Evolutionary conservation across 1,140 invertebrate genomes (phyloP).

Genomic region (Drosophila malerkotliana): DNA sequence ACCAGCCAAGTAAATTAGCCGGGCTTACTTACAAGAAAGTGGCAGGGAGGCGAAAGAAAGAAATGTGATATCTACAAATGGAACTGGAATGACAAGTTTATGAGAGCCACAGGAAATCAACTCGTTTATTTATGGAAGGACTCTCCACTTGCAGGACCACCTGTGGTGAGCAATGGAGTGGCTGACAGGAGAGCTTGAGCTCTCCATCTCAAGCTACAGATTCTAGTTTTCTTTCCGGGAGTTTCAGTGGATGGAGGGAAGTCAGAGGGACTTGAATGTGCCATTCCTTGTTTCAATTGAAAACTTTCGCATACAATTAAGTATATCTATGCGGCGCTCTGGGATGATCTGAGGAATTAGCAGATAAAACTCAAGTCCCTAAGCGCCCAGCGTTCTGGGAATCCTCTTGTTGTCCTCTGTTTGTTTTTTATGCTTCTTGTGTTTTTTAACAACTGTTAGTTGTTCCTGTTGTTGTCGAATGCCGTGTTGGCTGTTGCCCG

Average conservation of each 20-base stretch:
- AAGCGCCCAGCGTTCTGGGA: constrained; percentile 33
- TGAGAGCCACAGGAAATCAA: constrained; percentile 44
- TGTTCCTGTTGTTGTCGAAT: constrained; percentile 32
- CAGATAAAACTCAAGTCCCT: constrained; percentile 27
- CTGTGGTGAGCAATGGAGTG: constrained; percentile 13
- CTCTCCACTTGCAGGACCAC: constrained; percentile 9
- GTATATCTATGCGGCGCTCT: constrained; percentile 9
- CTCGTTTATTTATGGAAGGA: constrained; percentile 36
- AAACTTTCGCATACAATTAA: constrained; percentile 26
- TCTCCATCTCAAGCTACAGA: too few species aligned
- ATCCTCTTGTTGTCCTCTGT: not conserved
- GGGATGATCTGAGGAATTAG: constrained; percentile 44
- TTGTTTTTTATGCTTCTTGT: not conserved
- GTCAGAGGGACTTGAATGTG: not conserved
- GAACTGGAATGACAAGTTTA: constrained; percentile 45
- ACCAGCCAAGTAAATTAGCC: constrained; percentile 72
- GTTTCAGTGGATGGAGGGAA: not conserved
- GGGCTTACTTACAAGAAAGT: constrained; percentile 32
- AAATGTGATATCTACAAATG: constrained; percentile 39
- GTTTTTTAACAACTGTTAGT: constrained; percentile 3
- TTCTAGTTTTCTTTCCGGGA: not conserved
- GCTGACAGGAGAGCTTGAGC: not conserved
- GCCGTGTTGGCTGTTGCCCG: constrained; percentile 40
- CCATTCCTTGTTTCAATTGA: not conserved
- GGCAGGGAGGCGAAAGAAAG: constrained; percentile 9